Evolutionary conservation across 1,140 invertebrate genomes (phyloP).

Genomic region (Drosophila santomea): DNA sequence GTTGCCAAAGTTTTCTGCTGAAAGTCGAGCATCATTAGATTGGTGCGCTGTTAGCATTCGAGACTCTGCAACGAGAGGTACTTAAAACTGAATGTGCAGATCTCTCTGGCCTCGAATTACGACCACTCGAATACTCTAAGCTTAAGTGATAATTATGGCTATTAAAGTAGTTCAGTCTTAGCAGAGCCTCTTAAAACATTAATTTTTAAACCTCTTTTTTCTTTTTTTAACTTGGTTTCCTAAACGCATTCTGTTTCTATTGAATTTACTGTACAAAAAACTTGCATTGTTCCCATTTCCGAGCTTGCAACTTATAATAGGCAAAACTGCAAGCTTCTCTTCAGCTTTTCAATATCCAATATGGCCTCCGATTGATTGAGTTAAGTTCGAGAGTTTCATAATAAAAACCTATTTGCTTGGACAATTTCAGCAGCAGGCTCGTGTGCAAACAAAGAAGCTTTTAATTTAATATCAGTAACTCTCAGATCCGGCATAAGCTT

Average conservation of each 20-base stretch:
- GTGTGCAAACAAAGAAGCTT: too few relatives aligned
- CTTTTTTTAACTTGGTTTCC: too few relatives aligned
- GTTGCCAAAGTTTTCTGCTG: conserved; percentile 51
- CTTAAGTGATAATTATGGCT: neutral
- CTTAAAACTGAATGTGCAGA: conserved; percentile 9
- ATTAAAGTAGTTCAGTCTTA: too few relatives aligned
- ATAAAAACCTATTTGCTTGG: neutral
- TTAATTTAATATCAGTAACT: too few relatives aligned
- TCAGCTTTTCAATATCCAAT: neutral
- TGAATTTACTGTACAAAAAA: too few relatives aligned
- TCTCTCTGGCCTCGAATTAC: neutral
- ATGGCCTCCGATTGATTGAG: neutral
- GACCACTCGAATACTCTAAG: neutral
- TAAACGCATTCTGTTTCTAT: too few relatives aligned
- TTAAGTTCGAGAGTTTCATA: neutral
- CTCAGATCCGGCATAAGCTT: conserved; percentile 12
- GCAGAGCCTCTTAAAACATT: too few relatives aligned
- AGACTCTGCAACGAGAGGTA: conserved; percentile 16
- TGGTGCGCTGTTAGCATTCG: conserved; percentile 36
- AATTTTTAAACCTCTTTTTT: too few relatives aligned
- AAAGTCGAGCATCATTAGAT: conserved; percentile 71
- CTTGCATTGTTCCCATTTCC: neutral
- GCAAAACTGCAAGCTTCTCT: neutral
- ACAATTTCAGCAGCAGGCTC: too few relatives aligned
- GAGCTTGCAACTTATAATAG: neutral